Percentiles rank a stretch among this genome's conserved stretches.
These are phyloP conservation scores for Polyergus mexicanus DNA, from an alignment of 1,140 invertebrate species.

Conservation along the genomic window DNA sequence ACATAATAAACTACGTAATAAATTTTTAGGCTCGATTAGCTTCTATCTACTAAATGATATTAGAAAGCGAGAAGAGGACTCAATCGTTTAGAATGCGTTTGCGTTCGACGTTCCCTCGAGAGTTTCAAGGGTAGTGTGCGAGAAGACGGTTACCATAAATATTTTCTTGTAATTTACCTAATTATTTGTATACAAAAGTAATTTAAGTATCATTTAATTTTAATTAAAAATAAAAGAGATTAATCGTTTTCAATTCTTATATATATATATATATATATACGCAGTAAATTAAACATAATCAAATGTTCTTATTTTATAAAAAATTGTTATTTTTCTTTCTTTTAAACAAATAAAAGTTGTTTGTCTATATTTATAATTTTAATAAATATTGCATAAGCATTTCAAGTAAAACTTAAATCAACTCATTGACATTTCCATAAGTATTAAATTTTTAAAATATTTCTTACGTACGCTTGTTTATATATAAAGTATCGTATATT, in stretches of 20 bases:
- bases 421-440: no score
- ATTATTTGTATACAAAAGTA: slow-evolving; percentile 26
- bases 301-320: neutral
- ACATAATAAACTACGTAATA: no score
- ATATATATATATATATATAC: no score
- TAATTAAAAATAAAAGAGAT: slow-evolving; percentile 57
- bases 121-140: slow-evolving; percentile 69
- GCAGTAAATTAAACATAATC: neutral
- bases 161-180: slow-evolving; percentile 69
- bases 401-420: neutral
- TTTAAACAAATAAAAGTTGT: neutral
- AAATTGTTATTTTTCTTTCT: neutral
- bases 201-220: slow-evolving; percentile 62
- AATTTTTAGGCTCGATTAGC: slow-evolving; percentile 16
- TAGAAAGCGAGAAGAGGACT: slow-evolving; percentile 18
- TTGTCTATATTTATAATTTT: neutral
- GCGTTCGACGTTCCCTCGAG: slow-evolving; percentile 23
- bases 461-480: neutral
- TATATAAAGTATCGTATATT: neutral
- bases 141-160: slow-evolving; percentile 70
- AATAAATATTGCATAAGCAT: slow-evolving; percentile 3
- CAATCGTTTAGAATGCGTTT: slow-evolving; percentile 57
- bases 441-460: neutral
- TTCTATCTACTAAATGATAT: slow-evolving; percentile 17
- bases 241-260: neutral